A percentile compares a stretch with the other conserved stretches of the same genome.
These are phyloP conservation scores for Camptogramma bilineatum DNA, from an alignment of 2,888 invertebrate species.

Conservation along the genomic window DNA sequence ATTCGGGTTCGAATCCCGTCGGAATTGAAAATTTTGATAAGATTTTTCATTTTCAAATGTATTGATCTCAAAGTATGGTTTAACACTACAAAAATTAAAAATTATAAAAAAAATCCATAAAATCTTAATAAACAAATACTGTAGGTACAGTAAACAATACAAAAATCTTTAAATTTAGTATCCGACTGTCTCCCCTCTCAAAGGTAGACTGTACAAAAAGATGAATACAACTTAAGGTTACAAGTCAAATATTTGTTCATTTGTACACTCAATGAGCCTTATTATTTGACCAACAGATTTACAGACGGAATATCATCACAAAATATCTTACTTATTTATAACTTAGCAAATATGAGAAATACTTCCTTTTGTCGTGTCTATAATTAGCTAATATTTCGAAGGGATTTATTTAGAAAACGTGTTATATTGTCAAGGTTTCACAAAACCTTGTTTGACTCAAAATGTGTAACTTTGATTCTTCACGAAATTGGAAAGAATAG, in stretches of 20 bases:
- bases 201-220: slow-evolving; percentile 37
- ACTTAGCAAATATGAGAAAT: slow-evolving; percentile 11
- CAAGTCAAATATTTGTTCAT: slow-evolving; percentile 44
- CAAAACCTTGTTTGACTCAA: neutral
- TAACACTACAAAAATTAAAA: too few species aligned
- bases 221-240: slow-evolving; percentile 39
- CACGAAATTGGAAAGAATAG: too few species aligned
- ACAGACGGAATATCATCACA: slow-evolving; percentile 29
- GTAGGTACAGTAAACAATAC: neutral
- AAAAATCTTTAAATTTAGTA: neutral
- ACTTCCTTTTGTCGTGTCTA: neutral
- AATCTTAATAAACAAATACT: neutral
- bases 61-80: too few species aligned
- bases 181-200: slow-evolving; percentile 20
- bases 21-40: too few species aligned
- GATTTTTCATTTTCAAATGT: too few species aligned
- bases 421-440: neutral
- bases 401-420: neutral
- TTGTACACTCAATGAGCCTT: slow-evolving; percentile 41
- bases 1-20: too few species aligned
- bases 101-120: too few species aligned
- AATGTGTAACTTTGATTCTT: neutral
- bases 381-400: slow-evolving; percentile 1
- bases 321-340: slow-evolving; percentile 21
- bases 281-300: slow-evolving; percentile 41